Evolutionary conservation across 2,113 vertebrate genomes (phyloP), one percentile per base, ranked within the genome.

Genomic region (Leucoraja erinaceus): DNA sequence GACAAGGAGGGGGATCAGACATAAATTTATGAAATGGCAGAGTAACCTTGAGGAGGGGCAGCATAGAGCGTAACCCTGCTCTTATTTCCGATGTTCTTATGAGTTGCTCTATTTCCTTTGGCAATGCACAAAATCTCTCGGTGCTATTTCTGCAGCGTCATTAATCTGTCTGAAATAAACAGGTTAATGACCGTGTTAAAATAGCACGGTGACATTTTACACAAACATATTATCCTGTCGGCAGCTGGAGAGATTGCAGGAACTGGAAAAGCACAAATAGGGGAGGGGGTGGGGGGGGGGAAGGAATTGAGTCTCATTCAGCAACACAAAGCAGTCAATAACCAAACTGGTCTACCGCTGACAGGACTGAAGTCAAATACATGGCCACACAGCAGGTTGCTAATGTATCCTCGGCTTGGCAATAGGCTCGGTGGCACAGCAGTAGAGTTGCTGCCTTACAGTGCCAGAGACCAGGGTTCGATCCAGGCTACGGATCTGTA

Each of bases 151-250:
- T 38, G 38, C 33, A 54, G 33, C 38, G 18, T 79, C 77, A 79
- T 79, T 79, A 79, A 79, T 79, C 77, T 79, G 77, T 54, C 77
- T 79, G 77, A 79, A 79, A 79, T 79, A 38, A 79, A 79, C 77
- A 47, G 18, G 68, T 72, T 72, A 72, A 72, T 72, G 33, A 79
- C 77, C 33, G 18, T 20, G 76, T 38, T 38, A 79, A 79, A 38
- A 79, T 79, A 79, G 33, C 77, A 79, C 33, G 47, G 33, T 79
- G 77, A 47, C 33, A 79, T 79, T 79, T 79, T 38, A 79, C 33
- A 79, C 25, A n/a, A 75, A n/a, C 28, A 72, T 72, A 70, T 70
- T 70, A 70, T 28, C 74, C 74, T 28, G 22, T 75, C 22, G 12
- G 20, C 70, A 0, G 20, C 70, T 72, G 20, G 70, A 75, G 74